Base-by-base conservation (phyloP, 2,888 invertebrate species). In the Eurois occulta region DNA sequence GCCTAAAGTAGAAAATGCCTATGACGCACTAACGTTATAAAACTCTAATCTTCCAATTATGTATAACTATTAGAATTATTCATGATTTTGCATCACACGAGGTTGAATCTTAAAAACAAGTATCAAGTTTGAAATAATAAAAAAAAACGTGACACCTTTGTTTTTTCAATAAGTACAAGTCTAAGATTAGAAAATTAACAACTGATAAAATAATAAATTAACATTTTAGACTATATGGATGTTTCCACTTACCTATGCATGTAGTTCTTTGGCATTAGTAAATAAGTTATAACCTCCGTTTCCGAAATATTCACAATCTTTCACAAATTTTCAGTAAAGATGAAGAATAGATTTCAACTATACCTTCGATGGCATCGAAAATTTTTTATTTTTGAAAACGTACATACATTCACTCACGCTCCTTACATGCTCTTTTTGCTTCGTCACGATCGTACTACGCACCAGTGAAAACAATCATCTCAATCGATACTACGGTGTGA, bases 401-500 rank as follows among this genome's bases (percentile, higher is more conserved):
- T 24, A n/a, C n/a, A 28, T 2, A 16, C 16, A 58, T 16, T 28
- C 16, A 7, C 16, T 28, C 0, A 28, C 32, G 2, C 16, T n/a
- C 58, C 28, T 28, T 16, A n/a, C n/a, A 2, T 32, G 16, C 8
- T 21, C 32, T 10, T 4, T 32, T 32, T 21, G 0, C 18, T 35
- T 10, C 0, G 1, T 21, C 32, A 21, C 21, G 6, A 21, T 32
- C 21, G 10, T 62, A 35, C 32, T 35, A 62, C 10, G 8, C 28
- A 60, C 21, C 8, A 32, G 32, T 8, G 10, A 32, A 60, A 60
- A 60, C 32, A 1, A 10, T 35, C 21, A 32, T 60, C 32, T 10
- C 4, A 60, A 60, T 60, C 4, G 10, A 65, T 28, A 4, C 13
- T 11, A 16, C 85, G 81, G 85, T 88, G 87, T 88, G 70, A 87